Evolutionary conservation across 2,888 invertebrate genomes (phyloP).

Genomic region (Sesia bembeciformis): DNA sequence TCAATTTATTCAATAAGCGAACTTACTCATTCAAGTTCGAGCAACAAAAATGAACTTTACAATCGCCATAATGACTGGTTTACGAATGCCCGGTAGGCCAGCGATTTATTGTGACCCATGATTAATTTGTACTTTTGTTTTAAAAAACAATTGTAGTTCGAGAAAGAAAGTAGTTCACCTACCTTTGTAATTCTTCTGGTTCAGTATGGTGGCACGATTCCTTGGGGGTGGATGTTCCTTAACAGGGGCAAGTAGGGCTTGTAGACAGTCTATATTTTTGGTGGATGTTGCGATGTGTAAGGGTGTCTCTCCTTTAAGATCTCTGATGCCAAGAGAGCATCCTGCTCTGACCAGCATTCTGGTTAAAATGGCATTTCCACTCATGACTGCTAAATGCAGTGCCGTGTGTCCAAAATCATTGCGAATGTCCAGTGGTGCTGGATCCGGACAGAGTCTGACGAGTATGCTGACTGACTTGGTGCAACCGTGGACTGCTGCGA

Average conservation of each 20-base stretch:
- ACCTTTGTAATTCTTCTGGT: constrained; percentile 92
- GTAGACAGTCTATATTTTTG: constrained; percentile 81
- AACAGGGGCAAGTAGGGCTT: constrained; percentile 82
- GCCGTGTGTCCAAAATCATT: constrained; percentile 89
- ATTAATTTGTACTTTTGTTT: neutral
- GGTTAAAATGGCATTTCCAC: constrained; percentile 81
- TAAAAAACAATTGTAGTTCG: neutral
- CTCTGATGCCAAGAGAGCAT: constrained; percentile 78
- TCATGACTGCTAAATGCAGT: constrained; percentile 89
- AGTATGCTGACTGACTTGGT: constrained; percentile 82
- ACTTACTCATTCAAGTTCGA: too few species aligned
- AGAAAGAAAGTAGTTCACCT: constrained; percentile 37
- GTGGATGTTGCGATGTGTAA: constrained; percentile 86
- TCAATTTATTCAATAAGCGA: too few species aligned
- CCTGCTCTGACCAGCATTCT: constrained; percentile 87
- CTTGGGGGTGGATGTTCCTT: constrained; percentile 37
- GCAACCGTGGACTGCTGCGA: constrained; percentile 85
- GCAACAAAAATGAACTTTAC: too few species aligned
- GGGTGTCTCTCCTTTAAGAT: constrained; percentile 88
- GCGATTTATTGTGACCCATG: too few species aligned
- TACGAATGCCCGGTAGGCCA: too few species aligned
- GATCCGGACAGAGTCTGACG: constrained; percentile 85
- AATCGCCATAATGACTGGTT: too few species aligned
- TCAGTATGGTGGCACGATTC: constrained; percentile 75
- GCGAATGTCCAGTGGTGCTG: constrained; percentile 82